Conservation (phyloP, 2,113 vertebrate species). For the Synodontis membranacea region DNA sequence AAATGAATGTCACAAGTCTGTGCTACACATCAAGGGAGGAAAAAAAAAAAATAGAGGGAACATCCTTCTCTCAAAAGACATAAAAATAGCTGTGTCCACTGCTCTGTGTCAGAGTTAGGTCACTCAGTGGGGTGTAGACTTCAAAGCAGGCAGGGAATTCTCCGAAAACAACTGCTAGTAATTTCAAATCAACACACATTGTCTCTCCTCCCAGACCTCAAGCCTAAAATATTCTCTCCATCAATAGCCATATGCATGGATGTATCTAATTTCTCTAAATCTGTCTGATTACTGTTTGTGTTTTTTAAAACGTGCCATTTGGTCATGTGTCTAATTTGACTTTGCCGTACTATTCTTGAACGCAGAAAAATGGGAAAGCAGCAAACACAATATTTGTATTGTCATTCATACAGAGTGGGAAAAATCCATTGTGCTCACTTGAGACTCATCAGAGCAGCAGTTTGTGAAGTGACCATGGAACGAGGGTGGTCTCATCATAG, state of each 20-base stretch:
- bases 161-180: slow-evolving; percentile 77
- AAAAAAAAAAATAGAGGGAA: slow-evolving; percentile 51
- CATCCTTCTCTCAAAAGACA: slow-evolving; percentile 72
- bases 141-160: slow-evolving; percentile 81
- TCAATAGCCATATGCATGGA: not conserved
- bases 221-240: slow-evolving; percentile 34
- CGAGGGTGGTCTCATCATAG: slow-evolving; percentile 17
- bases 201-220: slow-evolving; percentile 66
- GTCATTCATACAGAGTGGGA: slow-evolving; percentile 32
- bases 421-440: not conserved
- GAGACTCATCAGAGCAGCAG: slow-evolving; percentile 14
- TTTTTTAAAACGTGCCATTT: not conserved
- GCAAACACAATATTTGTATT: slow-evolving; percentile 1
- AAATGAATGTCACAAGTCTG: not conserved
- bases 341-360: not conserved
- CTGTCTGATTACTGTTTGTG: not conserved
- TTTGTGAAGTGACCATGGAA: slow-evolving; percentile 16
- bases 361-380: not conserved
- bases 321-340: not conserved
- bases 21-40: slow-evolving; percentile 17
- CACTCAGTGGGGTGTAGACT: slow-evolving; percentile 77
- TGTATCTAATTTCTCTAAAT: not conserved
- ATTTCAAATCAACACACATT: slow-evolving; percentile 74
- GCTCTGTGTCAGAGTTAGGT: slow-evolving; percentile 76
- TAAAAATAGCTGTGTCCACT: slow-evolving; percentile 75